These are phyloP conservation scores for Electrophaes corylata DNA, from an alignment of 2,888 invertebrate species.

Conservation along the genomic window DNA sequence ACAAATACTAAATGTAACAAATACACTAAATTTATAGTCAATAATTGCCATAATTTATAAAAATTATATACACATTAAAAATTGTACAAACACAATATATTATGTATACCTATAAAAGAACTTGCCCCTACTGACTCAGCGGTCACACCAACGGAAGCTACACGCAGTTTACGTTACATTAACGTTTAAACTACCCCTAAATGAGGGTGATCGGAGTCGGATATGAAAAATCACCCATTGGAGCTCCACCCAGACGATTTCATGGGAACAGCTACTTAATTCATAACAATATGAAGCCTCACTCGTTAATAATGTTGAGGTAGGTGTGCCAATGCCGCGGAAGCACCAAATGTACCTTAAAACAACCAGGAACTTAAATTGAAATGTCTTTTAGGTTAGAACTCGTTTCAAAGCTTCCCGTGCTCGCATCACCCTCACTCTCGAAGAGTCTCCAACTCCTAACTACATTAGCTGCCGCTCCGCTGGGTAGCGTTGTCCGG, in stretches of 20 bases:
- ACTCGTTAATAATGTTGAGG: conserved; percentile 7
- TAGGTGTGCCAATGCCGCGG: conserved; percentile 1
- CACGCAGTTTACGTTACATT: too few relatives aligned
- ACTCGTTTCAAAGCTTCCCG: not conserved
- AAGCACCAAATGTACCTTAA: not conserved
- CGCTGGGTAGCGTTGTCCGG: too few relatives aligned
- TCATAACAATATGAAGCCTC: too few relatives aligned
- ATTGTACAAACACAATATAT: conserved; percentile 5
- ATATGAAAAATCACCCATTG: too few relatives aligned
- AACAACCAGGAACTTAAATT: conserved; percentile 1
- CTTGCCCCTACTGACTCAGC: not conserved
- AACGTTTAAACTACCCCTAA: too few relatives aligned
- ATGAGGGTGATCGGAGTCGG: too few relatives aligned
- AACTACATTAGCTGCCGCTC: too few relatives aligned
- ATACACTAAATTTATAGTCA: not conserved
- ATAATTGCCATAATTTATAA: not conserved
- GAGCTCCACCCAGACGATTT: too few relatives aligned
- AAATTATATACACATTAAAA: not conserved
- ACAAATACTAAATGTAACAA: conserved; percentile 9
- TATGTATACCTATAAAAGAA: not conserved
- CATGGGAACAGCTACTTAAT: too few relatives aligned
- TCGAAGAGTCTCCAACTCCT: too few relatives aligned
- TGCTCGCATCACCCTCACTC: too few relatives aligned
- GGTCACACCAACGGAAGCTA: too few relatives aligned
- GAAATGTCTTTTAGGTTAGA: not conserved